Evolutionary conservation across 2,113 vertebrate species (phyloP).

Genomic region (Sinocyclocheilus maitianheensis): DNA sequence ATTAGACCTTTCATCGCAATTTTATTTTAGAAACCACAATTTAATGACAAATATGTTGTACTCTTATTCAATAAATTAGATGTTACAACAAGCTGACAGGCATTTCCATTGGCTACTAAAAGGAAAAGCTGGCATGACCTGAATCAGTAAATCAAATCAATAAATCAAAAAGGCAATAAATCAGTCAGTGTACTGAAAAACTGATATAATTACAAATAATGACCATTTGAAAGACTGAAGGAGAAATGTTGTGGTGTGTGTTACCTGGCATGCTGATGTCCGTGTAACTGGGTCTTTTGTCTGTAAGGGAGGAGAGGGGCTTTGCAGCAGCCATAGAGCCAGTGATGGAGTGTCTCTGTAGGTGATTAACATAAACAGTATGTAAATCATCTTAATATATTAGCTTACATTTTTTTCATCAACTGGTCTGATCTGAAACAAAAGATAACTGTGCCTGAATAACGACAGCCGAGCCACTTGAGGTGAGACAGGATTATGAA

Average conservation of each 20-base stretch:
- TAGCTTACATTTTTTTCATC: background rate
- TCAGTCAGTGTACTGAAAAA: background rate
- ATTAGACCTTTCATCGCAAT: background rate
- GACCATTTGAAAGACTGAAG: background rate
- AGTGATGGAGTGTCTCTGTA: slow-evolving; percentile 84
- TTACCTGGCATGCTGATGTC: slow-evolving; percentile 84
- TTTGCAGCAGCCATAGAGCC: slow-evolving; percentile 69
- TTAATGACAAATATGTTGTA: too few species aligned
- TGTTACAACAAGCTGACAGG: background rate
- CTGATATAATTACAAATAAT: too few species aligned
- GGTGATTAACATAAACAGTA: background rate
- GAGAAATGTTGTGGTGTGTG: background rate
- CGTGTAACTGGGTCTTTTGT: slow-evolving; percentile 85
- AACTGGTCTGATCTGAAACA: background rate
- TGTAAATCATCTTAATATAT: background rate
- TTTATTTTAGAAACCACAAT: background rate
- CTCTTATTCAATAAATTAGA: background rate
- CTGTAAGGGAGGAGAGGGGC: slow-evolving; percentile 78
- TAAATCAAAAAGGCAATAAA: background rate
- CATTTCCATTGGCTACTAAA: background rate
- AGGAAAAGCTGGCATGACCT: background rate
- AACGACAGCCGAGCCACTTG: background rate
- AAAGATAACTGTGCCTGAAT: background rate
- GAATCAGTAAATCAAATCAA: background rate
- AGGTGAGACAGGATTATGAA: background rate